Percentiles rank a stretch among this genome's conserved stretches.
phyloP scores from a whole-genome alignment of 2,888 invertebrate genomes.

The Pristionchus maxplancki region DNA sequence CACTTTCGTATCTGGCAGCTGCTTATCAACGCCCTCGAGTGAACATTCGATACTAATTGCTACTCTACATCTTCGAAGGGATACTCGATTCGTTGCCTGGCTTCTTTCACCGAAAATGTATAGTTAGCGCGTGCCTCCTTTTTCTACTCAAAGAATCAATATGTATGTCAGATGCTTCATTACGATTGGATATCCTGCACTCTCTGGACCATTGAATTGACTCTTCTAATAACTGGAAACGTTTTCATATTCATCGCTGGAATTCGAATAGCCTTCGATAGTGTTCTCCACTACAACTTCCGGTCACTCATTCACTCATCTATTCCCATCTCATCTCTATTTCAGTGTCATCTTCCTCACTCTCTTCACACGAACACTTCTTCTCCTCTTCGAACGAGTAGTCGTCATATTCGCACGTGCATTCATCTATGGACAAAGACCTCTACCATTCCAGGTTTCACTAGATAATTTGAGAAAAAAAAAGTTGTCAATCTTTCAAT shows the following conservation, averaged over 20 bases:
- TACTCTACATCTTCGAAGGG: neutral
- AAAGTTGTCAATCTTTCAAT: no score
- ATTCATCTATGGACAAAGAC: neutral
- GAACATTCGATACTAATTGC: neutral
- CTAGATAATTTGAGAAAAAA: neutral
- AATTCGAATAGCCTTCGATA: neutral
- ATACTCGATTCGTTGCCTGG: neutral
- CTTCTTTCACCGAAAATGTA: neutral
- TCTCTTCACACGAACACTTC: slow-evolving; percentile 10
- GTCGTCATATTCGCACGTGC: neutral
- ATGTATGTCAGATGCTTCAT: neutral
- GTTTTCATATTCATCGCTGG: neutral
- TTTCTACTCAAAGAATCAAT: no score
- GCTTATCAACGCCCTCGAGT: neutral
- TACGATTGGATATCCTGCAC: slow-evolving; percentile 49
- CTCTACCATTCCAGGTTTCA: slow-evolving; percentile 18
- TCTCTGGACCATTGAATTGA: neutral
- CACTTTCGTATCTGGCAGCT: neutral
- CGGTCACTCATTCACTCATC: neutral
- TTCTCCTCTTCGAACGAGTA: neutral
- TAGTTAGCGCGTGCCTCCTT: neutral
- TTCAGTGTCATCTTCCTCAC: neutral
- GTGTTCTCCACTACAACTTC: slow-evolving; percentile 39
- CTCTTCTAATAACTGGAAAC: neutral
- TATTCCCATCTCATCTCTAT: neutral